phyloP scores from a whole-genome alignment of 2,113 vertebrate genomes.

The Andinoacara biseriatus region DNA sequence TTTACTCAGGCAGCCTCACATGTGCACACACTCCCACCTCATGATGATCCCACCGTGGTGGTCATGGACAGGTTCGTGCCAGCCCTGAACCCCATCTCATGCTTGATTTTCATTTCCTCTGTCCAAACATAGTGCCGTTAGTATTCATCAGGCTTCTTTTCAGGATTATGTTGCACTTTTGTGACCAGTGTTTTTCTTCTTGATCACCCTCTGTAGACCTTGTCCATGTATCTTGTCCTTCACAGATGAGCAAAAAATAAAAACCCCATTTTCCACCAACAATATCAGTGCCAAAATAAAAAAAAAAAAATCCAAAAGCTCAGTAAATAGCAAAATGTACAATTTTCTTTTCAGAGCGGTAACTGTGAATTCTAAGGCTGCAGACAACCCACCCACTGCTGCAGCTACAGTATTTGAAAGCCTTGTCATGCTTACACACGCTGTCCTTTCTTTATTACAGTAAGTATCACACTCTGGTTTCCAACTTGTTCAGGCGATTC shows the following conservation, averaged over 20 bases:
- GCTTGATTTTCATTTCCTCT: neutral
- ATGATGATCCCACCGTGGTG: neutral
- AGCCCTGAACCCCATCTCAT: neutral
- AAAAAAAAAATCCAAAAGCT: neutral
- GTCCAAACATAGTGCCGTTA: neutral
- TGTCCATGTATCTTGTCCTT: neutral
- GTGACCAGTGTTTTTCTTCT: neutral
- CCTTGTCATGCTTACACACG: neutral
- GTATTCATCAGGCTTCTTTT: constrained; percentile 5
- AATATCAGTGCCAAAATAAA: neutral
- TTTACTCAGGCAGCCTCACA: neutral
- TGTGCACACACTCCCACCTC: neutral
- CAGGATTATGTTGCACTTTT: neutral
- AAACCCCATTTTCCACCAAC: neutral
- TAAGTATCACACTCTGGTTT: neutral
- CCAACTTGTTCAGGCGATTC: neutral
- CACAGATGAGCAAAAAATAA: neutral
- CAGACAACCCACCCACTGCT: neutral
- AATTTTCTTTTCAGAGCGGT: neutral
- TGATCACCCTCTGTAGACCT: neutral
- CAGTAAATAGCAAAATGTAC: neutral
- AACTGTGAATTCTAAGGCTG: neutral
- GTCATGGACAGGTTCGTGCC: neutral
- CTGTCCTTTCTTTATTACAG: neutral
- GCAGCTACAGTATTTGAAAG: neutral